Conservation (phyloP, 2,888 invertebrate genomes). For the Melikaiella ostensackeni region DNA sequence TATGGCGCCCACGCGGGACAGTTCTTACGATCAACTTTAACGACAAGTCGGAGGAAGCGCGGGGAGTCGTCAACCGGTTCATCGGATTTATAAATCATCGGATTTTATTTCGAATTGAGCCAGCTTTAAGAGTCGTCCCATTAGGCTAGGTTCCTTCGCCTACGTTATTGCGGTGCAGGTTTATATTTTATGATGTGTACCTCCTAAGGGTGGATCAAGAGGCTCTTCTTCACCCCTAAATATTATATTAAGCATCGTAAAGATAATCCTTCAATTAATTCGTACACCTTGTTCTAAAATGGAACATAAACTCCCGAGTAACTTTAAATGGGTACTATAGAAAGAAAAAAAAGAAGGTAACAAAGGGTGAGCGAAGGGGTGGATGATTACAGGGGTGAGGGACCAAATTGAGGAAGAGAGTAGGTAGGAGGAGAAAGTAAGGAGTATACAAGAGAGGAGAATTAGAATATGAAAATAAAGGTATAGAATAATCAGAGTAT, state of each 20-base stretch:
- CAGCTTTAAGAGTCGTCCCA: conserved; percentile 63
- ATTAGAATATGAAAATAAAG: no score
- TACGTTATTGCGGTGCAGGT: conserved; percentile 41
- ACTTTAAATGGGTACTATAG: no score
- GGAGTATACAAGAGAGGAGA: no score
- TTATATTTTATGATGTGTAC: conserved; percentile 37
- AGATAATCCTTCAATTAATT: conserved; percentile 12
- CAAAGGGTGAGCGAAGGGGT: no score
- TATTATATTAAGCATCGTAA: conserved; percentile 25
- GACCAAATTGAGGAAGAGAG: no score
- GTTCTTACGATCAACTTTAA: conserved; percentile 19
- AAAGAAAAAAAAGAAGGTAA: no score
- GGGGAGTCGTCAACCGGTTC: conserved; percentile 44
- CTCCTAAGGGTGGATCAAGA: conserved; percentile 26
- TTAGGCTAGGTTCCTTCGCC: conserved; percentile 47
- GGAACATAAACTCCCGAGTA: no score
- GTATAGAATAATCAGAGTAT: no score
- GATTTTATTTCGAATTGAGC: conserved; percentile 69
- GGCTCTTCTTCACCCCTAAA: conserved; percentile 17
- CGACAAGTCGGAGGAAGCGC: conserved; percentile 20
- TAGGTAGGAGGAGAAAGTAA: no score
- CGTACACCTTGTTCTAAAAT: background rate
- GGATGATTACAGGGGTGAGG: no score
- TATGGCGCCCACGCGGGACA: conserved; percentile 11
- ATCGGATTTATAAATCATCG: conserved; percentile 69